phyloP scores from a whole-genome alignment of 92 coral and sea anemone species.

The Epizoanthus stellaris region DNA sequence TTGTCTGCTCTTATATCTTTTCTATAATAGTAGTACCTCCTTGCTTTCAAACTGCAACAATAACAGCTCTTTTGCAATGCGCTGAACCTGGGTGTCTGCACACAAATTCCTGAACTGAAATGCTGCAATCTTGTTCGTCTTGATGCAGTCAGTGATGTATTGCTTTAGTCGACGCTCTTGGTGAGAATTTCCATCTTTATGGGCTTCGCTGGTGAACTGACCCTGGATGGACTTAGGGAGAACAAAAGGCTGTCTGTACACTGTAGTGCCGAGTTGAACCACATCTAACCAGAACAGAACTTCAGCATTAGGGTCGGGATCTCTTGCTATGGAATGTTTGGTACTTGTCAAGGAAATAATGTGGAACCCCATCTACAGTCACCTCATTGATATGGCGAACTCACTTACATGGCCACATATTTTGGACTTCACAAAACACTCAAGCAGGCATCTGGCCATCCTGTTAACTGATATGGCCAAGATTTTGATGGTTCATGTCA shows the following conservation, averaged over 20 bases:
- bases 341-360: constrained; percentile 16
- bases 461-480: too few relatives aligned
- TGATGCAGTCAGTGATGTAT: constrained; percentile 48
- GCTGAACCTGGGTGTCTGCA: constrained; percentile 49
- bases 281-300: constrained; percentile 90
- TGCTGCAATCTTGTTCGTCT: constrained; percentile 47
- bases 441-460: background rate
- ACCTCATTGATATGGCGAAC: background rate
- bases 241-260: constrained; percentile 70
- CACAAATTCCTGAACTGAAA: constrained; percentile 64
- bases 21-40: background rate
- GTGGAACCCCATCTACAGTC: background rate
- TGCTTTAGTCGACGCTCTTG: constrained; percentile 45
- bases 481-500: too few relatives aligned
- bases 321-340: constrained; percentile 59
- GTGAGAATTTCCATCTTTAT: background rate
- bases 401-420: background rate
- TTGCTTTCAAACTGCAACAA: background rate
- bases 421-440: background rate
- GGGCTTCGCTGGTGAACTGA: background rate
- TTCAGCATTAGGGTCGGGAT: constrained; percentile 77
- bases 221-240: constrained; percentile 47
- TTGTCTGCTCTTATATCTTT: too few relatives aligned
- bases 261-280: constrained; percentile 65
- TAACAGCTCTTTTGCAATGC: constrained; percentile 46